Conservation (phyloP, 2,113 vertebrate species). For the Nicator chloris region DNA sequence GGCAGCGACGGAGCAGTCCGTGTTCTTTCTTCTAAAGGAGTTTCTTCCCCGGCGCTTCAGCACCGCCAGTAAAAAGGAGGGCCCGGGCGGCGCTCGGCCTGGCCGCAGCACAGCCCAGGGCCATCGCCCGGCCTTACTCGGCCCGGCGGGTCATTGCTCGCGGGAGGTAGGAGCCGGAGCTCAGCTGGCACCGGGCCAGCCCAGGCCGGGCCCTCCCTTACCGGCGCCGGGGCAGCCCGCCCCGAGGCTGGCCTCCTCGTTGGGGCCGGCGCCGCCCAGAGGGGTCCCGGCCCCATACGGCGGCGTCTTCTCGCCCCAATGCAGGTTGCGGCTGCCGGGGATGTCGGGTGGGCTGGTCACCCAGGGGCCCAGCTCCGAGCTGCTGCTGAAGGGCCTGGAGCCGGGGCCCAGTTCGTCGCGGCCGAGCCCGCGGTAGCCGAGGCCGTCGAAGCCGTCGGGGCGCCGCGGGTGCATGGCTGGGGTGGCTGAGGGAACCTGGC, state of each 20-base stretch:
- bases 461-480: slow-evolving; percentile 84
- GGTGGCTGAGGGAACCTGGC: too few species aligned
- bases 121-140: not conserved
- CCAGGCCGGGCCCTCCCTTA: slow-evolving; percentile 23
- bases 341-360: slow-evolving; percentile 92
- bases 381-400: slow-evolving; percentile 74
- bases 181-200: not conserved
- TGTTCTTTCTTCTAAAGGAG: rapidly evolving
- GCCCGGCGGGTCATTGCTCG: not conserved
- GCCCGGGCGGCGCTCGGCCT: too few species aligned
- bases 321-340: slow-evolving; percentile 92
- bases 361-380: slow-evolving; percentile 81
- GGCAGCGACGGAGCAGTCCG: not conserved
- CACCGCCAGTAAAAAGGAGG: too few species aligned
- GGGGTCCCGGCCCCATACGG: slow-evolving; percentile 72
- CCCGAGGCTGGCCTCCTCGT: slow-evolving; percentile 59
- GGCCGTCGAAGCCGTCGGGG: slow-evolving; percentile 90
- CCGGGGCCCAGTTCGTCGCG: slow-evolving; percentile 77
- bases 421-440: slow-evolving; percentile 81
- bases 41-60: too few species aligned
- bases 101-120: not conserved
- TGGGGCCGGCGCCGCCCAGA: slow-evolving; percentile 45
- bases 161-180: too few species aligned
- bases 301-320: slow-evolving; percentile 85
- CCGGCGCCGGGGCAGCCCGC: slow-evolving; percentile 55